A percentile compares a stretch with the other conserved stretches of the same genome.
phyloP scores from a whole-genome alignment of 2,888 invertebrate species.

The Phortica okadai region DNA sequence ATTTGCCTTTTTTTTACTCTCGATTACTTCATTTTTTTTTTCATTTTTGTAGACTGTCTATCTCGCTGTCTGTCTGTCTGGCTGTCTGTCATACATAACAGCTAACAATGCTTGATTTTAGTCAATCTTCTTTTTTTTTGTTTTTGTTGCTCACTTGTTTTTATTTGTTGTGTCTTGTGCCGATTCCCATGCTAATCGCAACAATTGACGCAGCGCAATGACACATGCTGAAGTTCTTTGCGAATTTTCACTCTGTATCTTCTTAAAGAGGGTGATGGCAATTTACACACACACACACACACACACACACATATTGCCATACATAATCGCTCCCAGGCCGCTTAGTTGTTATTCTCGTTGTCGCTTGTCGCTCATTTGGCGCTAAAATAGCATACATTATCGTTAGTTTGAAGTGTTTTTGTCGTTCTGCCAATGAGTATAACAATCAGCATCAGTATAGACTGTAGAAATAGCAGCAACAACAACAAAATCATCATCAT shows the following conservation, averaged over 20 bases:
- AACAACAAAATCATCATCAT: constrained; percentile 8
- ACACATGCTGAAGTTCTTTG: constrained; percentile 33
- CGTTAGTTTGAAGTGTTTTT: constrained; percentile 25
- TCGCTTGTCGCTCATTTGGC: constrained; percentile 6
- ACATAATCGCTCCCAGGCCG: background rate
- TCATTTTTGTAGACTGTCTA: constrained; percentile 60
- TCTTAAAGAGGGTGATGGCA: background rate
- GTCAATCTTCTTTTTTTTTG: constrained; percentile 42
- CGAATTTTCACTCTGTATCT: background rate
- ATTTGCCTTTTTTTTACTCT: constrained; percentile 64
- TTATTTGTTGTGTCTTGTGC: constrained; percentile 60
- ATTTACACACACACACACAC: background rate
- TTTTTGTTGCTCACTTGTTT: constrained; percentile 57
- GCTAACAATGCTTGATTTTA: constrained; percentile 42
- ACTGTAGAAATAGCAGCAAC: background rate
- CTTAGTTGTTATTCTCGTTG: background rate
- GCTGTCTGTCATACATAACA: constrained; percentile 62
- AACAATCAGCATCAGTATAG: constrained; percentile 6
- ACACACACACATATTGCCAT: background rate
- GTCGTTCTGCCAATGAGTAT: constrained; percentile 21
- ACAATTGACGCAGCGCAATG: constrained; percentile 60
- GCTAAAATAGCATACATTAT: constrained; percentile 21
- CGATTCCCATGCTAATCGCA: constrained; percentile 70
- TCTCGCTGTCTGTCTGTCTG: constrained; percentile 4
- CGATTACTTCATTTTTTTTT: constrained; percentile 62